A percentile compares a stretch with the other conserved stretches of the same genome.
Conservation (phyloP, 2,888 invertebrate genomes). For the Toxonevra muliebris region DNA sequence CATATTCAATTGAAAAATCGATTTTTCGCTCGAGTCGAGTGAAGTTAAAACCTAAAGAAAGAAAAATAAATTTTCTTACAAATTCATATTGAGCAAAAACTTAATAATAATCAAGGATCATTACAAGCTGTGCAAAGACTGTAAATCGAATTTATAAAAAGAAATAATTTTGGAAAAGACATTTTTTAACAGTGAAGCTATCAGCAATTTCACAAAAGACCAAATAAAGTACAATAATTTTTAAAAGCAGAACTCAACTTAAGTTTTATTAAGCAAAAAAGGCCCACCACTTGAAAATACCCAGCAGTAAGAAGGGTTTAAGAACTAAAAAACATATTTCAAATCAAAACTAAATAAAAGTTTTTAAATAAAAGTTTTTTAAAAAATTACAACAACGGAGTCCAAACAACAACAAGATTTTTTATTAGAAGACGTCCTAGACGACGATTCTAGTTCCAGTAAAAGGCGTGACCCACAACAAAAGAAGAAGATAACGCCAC, state of each 20-base stretch:
- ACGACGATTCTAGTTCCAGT: slow-evolving; percentile 54
- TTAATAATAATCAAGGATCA: no score
- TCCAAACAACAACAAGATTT: slow-evolving; percentile 53
- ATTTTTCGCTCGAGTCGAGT: slow-evolving; percentile 30
- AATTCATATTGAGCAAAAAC: not conserved
- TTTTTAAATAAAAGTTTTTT: slow-evolving; percentile 35
- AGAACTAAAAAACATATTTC: not conserved
- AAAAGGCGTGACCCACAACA: slow-evolving; percentile 49
- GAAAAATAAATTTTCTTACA: no score
- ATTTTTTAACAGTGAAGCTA: slow-evolving; percentile 10
- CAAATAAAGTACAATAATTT: slow-evolving; percentile 4
- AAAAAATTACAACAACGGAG: slow-evolving; percentile 65
- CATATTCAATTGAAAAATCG: slow-evolving; percentile 36
- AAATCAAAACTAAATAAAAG: not conserved
- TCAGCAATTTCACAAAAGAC: slow-evolving; percentile 12
- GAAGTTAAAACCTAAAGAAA: not conserved
- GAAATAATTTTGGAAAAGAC: not conserved
- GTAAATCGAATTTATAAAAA: not conserved
- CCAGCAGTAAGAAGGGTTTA: not conserved
- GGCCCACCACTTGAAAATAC: not conserved
- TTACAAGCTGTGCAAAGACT: not conserved
- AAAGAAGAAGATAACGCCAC: slow-evolving; percentile 60
- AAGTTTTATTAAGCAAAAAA: not conserved
- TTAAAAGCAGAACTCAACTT: not conserved
- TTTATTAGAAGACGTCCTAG: slow-evolving; percentile 56